phyloP scores from a whole-genome alignment of 2,888 invertebrate species.

The Nebria salina region DNA sequence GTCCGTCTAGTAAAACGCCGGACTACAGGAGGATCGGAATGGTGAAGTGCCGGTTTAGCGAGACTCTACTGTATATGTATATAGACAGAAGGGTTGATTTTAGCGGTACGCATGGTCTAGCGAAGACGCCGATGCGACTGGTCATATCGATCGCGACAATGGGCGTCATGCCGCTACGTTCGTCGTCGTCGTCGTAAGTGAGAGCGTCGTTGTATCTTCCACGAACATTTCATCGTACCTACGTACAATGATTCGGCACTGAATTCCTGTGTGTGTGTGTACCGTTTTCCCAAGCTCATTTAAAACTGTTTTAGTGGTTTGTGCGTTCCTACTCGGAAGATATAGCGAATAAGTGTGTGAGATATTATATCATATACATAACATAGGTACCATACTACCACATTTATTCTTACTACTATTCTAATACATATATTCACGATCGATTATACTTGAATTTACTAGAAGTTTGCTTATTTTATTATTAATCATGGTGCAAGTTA shows the following conservation, averaged over 20 bases:
- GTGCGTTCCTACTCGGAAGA: neutral
- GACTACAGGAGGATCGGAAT: too few relatives aligned
- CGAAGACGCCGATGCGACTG: slow-evolving; percentile 14
- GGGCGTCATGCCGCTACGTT: slow-evolving; percentile 11
- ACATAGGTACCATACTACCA: neutral
- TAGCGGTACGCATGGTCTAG: neutral
- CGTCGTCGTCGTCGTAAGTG: neutral
- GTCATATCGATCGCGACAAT: slow-evolving; percentile 20
- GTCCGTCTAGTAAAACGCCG: too few relatives aligned
- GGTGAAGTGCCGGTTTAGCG: too few relatives aligned
- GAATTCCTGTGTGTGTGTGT: neutral
- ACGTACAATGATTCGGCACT: neutral
- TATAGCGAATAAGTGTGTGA: neutral
- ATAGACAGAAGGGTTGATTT: neutral
- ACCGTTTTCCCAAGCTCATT: neutral
- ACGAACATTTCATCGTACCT: neutral
- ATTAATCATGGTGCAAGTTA: neutral
- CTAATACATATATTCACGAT: neutral
- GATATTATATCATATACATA: neutral
- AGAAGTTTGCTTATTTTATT: neutral
- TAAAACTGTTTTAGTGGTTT: neutral
- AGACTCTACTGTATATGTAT: too few relatives aligned
- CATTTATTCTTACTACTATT: neutral
- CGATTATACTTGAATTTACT: neutral
- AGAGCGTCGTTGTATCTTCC: neutral